These are phyloP conservation scores for Apteryx mantelli DNA, from an alignment of 2,113 vertebrate genomes.

Conservation along the genomic window DNA sequence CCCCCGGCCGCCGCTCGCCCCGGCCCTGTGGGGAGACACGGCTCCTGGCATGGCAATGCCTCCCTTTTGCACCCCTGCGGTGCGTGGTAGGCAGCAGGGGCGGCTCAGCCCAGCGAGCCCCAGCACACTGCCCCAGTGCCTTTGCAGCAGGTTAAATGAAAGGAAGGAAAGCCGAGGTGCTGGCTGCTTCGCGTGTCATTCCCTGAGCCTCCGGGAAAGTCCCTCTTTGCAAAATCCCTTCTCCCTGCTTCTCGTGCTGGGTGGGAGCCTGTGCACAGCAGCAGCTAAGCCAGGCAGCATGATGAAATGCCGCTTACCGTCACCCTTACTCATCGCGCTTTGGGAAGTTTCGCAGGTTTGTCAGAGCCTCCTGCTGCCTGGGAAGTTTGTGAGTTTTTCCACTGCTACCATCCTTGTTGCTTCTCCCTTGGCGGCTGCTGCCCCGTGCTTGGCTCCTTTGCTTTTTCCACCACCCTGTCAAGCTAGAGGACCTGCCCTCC, in stretches of 20 bases:
- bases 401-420: not conserved
- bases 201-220: not conserved
- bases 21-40: fast-evolving
- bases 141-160: not conserved
- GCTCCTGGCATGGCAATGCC: not conserved
- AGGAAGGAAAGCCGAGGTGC: not conserved
- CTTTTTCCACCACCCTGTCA: not conserved
- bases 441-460: not conserved
- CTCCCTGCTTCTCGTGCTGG: not conserved
- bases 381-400: not conserved
- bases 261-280: not conserved
- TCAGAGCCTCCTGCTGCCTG: constrained; percentile 13
- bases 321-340: constrained; percentile 35
- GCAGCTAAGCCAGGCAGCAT: not conserved
- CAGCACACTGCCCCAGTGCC: fast-evolving
- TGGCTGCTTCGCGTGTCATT: not conserved
- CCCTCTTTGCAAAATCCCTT: not conserved
- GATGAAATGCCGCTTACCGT: constrained; percentile 30
- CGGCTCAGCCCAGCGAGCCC: not conserved
- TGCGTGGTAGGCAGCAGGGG: not conserved
- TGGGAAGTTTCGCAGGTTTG: constrained; percentile 1
- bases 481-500: not conserved
- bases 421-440: not conserved
- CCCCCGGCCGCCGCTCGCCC: not conserved
- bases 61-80: too few species aligned